Evolutionary conservation across 2,113 vertebrate genomes (phyloP), one percentile per base, ranked within the genome.

Genomic region (Monopterus albus): DNA sequence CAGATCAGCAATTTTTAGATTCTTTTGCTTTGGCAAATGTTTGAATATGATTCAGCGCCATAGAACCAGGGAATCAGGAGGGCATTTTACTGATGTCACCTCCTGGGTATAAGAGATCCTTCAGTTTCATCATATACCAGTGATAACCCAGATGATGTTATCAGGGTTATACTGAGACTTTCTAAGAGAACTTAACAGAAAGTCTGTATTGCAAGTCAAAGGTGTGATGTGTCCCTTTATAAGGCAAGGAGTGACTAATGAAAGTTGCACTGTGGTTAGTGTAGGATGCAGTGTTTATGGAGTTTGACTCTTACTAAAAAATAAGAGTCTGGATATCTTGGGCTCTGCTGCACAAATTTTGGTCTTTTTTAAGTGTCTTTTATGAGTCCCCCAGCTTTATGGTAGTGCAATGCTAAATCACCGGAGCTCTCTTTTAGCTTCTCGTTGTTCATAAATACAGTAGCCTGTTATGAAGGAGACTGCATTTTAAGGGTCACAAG

Each of bases 401-500:
- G 39, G 12, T 13, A 4, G 25, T 5, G 17, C 14, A 46, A 23
- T 18, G 14, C 49, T 28, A 59, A 75, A 59, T 45, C 25, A 20
- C 15, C 33, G 3, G 20, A 58, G 43, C 26, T 3, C 3, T n/a
- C 6, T 21, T 59, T 46, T 36, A 51, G 33, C 17, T 25, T 40
- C 33, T 39, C 33, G 14, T 35, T n/a, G 21, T 12, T 55, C 47
- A 45, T 68, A 56, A 51, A 67, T 29, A 45, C 18, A n/a, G 40
- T 35, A 68, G 45, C 17, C 62, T 62, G 63, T 45, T 28, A 20
- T 0, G 3, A 14, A 7, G 20, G 21, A 17, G 35, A 18, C 10
- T 33, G 39, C 5, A 65, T 12, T 58, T 42, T 18, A 15, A 28
- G 21, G n/a, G 20, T 43, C 26, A 25, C 14, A 20, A 8, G 6